Evolutionary conservation across 2,888 invertebrate genomes (phyloP).

Genomic region (Odontomyia ornata): DNA sequence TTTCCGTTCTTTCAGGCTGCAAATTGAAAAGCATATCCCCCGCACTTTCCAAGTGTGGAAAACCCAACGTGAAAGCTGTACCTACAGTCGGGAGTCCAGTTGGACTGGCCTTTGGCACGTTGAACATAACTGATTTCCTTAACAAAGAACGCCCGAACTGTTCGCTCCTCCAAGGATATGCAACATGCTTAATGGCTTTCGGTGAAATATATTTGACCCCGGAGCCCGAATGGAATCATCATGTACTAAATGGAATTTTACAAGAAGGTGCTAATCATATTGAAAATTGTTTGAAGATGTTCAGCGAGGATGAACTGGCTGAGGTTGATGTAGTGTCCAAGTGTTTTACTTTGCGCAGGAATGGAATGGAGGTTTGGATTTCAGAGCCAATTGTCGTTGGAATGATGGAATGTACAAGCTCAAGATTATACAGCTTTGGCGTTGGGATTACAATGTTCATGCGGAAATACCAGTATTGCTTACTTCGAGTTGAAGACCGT

Average conservation of each 20-base stretch:
- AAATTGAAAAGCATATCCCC: not conserved
- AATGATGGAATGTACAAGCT: constrained; percentile 24
- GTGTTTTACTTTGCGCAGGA: constrained; percentile 56
- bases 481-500: constrained; percentile 54
- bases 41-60: not conserved
- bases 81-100: not conserved
- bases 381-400: constrained; percentile 52
- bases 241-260: constrained; percentile 56
- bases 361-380: constrained; percentile 57
- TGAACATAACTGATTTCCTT: constrained; percentile 24
- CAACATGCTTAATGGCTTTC: constrained; percentile 57
- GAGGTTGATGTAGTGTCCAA: constrained; percentile 56
- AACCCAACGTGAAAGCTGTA: not conserved
- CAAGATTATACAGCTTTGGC: not conserved
- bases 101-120: constrained; percentile 32
- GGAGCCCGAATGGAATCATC: constrained; percentile 56
- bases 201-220: constrained; percentile 57
- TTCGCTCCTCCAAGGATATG: constrained; percentile 53
- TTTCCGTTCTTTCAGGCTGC: not conserved
- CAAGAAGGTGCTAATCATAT: constrained; percentile 57
- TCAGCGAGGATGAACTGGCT: constrained; percentile 47
- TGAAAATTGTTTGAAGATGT: constrained; percentile 52
- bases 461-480: constrained; percentile 53
- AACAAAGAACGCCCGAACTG: not conserved
- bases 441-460: constrained; percentile 53